These are phyloP conservation scores for Apodemia hepburni DNA, from an alignment of 2,888 invertebrate genomes.

Conservation along the genomic window DNA sequence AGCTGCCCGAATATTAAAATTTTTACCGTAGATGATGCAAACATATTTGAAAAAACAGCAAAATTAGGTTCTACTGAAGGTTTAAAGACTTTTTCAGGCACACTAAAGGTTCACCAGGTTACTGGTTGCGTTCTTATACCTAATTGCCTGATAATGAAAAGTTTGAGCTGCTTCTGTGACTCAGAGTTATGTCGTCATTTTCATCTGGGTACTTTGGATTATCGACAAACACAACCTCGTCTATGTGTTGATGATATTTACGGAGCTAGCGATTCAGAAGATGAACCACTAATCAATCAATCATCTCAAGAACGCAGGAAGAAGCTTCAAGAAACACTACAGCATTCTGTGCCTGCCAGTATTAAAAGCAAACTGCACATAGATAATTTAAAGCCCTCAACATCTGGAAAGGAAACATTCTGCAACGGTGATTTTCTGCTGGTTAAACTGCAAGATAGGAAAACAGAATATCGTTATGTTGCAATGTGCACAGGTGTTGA, in stretches of 20 bases:
- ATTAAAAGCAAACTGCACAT: conserved; percentile 14
- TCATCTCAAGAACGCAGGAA: conserved; percentile 24
- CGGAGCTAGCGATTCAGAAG: conserved; percentile 25
- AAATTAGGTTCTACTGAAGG: conserved; percentile 15
- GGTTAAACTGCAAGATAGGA: conserved; percentile 17
- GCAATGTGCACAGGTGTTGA: conserved; percentile 27
- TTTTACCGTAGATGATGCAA: conserved; percentile 23
- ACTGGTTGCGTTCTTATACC: conserved; percentile 20
- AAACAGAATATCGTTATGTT: conserved; percentile 28
- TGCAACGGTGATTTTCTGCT: conserved; percentile 14
- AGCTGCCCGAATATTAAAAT: conserved; percentile 22
- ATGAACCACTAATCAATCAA: conserved; percentile 26
- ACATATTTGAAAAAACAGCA: conserved; percentile 24
- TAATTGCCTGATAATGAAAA: conserved; percentile 24
- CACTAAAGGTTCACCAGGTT: conserved; percentile 25
- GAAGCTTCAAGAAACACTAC: too few relatives aligned
- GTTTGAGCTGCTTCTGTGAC: conserved; percentile 27
- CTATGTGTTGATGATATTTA: conserved; percentile 20
- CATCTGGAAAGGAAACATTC: conserved; percentile 15
- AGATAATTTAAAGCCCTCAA: conserved; percentile 29
- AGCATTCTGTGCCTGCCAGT: conserved; percentile 24
- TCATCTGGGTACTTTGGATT: conserved; percentile 21
- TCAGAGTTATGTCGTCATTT: conserved; percentile 21
- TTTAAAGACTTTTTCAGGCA: conserved; percentile 22
- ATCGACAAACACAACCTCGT: conserved; percentile 17